A percentile compares a stretch with the other conserved stretches of the same genome.
Evolutionary conservation across 1,140 invertebrate genomes (phyloP).

Genomic region (Xylocopa sonorina): DNA sequence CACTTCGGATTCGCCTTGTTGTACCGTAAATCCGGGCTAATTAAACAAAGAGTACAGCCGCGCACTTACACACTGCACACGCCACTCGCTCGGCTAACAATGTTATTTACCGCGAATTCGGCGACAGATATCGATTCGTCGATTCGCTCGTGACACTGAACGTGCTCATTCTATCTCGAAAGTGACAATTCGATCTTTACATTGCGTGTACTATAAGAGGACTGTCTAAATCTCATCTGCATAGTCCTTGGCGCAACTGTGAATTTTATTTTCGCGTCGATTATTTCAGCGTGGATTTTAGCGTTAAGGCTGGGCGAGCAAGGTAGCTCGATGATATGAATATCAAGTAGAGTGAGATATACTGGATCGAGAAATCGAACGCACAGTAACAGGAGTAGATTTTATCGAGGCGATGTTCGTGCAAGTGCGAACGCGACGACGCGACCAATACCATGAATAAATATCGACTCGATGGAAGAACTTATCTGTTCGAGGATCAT

Average conservation of each 20-base stretch:
- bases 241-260: too few species aligned
- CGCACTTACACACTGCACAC: conserved; percentile 3
- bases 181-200: too few species aligned
- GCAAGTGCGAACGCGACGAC: conserved; percentile 63
- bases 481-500: conserved; percentile 49
- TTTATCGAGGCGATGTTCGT: conserved; percentile 53
- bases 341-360: background rate
- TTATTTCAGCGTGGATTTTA: too few species aligned
- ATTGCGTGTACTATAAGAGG: too few species aligned
- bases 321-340: background rate
- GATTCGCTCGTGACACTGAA: too few species aligned
- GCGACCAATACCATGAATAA: conserved; percentile 68
- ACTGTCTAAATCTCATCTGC: too few species aligned
- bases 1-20: conserved; percentile 22
- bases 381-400: conserved; percentile 51
- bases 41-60: conserved; percentile 14
- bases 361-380: conserved; percentile 54
- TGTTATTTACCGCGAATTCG: background rate
- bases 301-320: too few species aligned
- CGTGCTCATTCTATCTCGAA: too few species aligned
- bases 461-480: conserved; percentile 56
- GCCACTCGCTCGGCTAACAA: background rate
- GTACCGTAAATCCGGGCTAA: conserved; percentile 20
- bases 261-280: too few species aligned
- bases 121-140: too few species aligned